Base-by-base conservation (phyloP, 1,140 invertebrate species). In the Drosophila subpulchrella region DNA sequence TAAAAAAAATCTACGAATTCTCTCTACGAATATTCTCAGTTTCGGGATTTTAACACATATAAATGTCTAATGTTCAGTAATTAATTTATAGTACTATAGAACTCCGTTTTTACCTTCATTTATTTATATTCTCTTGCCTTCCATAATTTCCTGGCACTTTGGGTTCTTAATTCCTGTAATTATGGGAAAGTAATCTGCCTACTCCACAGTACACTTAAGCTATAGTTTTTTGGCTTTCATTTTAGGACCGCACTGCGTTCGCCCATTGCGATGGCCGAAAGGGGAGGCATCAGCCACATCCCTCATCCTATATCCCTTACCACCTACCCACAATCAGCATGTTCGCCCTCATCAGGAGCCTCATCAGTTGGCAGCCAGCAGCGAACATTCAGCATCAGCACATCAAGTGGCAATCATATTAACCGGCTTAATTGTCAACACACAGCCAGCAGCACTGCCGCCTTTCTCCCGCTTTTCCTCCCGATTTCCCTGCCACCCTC, bases 371-470 rank as follows among this genome's bases (percentile, higher is more conserved):
- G 68, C 65, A 72, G 68, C 36, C 63, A 58, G 53, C 68, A 72
- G 53, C 71, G 70, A 63, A 54, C 70, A 75, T 75, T 63, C 71
- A 71, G 70, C 75, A 81, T 76, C 84, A 68, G 83, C 63, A 89
- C 83, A 86, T 83, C 83, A 86, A 86, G 83, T 86, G 83, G 83
- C 84, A 86, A 86, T 86, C 83, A 86, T 86, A 86, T 86, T 86
- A 86, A 86, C 83, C 78, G 71, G 83, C 75, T 75, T 86, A 86
- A 86, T 86, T 86, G 83, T 86, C 83, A 89, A 82, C 83, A 83
- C 73, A 88, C 79, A 76, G 66, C 75, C 59, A 65, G 48, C 65
- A 86, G 50, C 47, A 38, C 32, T 20, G 12, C 36, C 44, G 27
- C 12, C 7, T n/a, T 4, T 12, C 66, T 10, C 13, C 55, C 12